A percentile compares a stretch with the other conserved stretches of the same genome.
phyloP scores from a whole-genome alignment of 2,113 vertebrate species.

The Cyprinus carpio region DNA sequence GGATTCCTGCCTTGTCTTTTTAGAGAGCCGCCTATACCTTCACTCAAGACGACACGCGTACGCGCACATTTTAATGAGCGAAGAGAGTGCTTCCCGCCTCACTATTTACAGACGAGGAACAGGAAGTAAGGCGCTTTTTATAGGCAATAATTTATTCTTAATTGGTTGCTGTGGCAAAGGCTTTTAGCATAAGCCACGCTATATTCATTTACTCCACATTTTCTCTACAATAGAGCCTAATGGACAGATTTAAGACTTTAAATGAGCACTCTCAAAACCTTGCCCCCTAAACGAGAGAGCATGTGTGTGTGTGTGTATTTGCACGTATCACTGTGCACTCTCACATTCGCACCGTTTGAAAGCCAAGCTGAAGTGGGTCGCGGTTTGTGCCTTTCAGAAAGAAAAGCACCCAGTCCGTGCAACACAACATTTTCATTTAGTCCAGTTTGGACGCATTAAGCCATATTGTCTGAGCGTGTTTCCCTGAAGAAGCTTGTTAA shows the following conservation, averaged over 20 bases:
- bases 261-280: conserved; percentile 82
- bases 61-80: conserved; percentile 75
- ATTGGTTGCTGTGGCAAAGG: conserved; percentile 84
- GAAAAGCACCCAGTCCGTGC: conserved; percentile 12
- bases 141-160: conserved; percentile 86
- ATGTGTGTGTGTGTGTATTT: not conserved
- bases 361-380: conserved; percentile 31
- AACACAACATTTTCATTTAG: conserved; percentile 42
- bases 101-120: conserved; percentile 89
- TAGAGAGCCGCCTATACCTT: conserved; percentile 71
- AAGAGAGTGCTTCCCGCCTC: conserved; percentile 64
- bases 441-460: conserved; percentile 40
- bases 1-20: conserved; percentile 90
- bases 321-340: conserved; percentile 12
- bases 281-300: conserved; percentile 28
- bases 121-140: conserved; percentile 84
- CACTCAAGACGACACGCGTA: conserved; percentile 37
- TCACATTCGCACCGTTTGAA: conserved; percentile 6
- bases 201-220: conserved; percentile 89
- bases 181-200: conserved; percentile 93
- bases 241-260: conserved; percentile 89
- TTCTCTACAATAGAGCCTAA: conserved; percentile 91
- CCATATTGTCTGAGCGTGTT: not conserved
- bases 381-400: conserved; percentile 29
- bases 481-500: conserved; percentile 21